These are phyloP conservation scores for Incurvaria masculella DNA, from an alignment of 2,888 invertebrate species.

Conservation along the genomic window DNA sequence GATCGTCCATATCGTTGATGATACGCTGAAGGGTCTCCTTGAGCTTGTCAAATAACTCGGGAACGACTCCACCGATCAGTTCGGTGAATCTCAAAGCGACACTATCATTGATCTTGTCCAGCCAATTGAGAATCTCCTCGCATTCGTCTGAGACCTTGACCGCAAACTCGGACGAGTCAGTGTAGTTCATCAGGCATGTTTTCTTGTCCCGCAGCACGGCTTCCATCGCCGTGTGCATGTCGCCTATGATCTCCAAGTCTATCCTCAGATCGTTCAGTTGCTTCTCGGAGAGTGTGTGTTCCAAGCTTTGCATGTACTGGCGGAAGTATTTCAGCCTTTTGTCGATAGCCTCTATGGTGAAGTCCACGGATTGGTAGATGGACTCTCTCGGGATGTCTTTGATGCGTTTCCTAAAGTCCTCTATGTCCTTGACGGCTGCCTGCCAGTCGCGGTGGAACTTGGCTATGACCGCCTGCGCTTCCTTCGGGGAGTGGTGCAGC, in stretches of 20 bases:
- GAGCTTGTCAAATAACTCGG: conserved; percentile 28
- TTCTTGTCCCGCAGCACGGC: conserved; percentile 27
- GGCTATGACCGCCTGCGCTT: conserved; percentile 30
- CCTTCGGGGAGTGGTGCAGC: conserved; percentile 16
- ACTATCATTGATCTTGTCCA: conserved; percentile 39
- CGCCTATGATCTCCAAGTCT: conserved; percentile 43
- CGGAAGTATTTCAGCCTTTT: conserved; percentile 33
- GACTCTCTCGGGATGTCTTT: conserved; percentile 27
- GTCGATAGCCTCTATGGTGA: conserved; percentile 33
- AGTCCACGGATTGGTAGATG: conserved; percentile 31
- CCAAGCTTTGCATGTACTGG: conserved; percentile 31
- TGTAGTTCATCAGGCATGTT: conserved; percentile 28
- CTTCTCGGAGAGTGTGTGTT: conserved; percentile 22
- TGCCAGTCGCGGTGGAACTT: conserved; percentile 45
- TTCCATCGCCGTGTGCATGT: conserved; percentile 37
- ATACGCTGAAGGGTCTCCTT: conserved; percentile 38
- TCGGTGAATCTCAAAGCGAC: conserved; percentile 29
- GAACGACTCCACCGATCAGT: conserved; percentile 28
- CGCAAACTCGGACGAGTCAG: conserved; percentile 27
- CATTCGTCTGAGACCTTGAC: conserved; percentile 23
- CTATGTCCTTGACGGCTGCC: conserved; percentile 33
- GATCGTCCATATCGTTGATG: conserved; percentile 27
- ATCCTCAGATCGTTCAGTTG: conserved; percentile 27
- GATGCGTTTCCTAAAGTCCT: conserved; percentile 26
- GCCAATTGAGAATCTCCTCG: conserved; percentile 35